phyloP scores from a whole-genome alignment of 2,113 vertebrate genomes.

The Tachuris rubrigastra region DNA sequence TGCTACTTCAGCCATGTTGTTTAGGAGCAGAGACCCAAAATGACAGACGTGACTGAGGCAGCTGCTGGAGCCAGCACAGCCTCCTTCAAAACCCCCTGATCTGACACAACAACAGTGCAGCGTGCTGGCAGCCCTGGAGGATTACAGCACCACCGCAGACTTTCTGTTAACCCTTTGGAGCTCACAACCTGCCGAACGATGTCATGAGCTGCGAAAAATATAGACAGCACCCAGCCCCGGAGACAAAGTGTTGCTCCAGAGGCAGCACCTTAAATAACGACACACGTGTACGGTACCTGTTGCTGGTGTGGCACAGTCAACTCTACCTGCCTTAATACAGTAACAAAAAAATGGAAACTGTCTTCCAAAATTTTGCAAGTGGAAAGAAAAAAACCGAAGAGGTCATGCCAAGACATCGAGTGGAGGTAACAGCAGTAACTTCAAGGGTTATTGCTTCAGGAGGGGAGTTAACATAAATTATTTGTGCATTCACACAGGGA shows the following conservation, averaged over 20 bases:
- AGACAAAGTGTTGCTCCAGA: neutral
- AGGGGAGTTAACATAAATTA: neutral
- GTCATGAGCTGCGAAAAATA: neutral
- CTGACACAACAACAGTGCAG: constrained; percentile 48
- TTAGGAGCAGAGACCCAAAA: constrained; percentile 32
- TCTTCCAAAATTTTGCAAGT: neutral
- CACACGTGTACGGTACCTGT: neutral
- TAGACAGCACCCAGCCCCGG: too few relatives aligned
- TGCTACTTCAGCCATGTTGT: constrained; percentile 40
- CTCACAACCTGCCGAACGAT: neutral
- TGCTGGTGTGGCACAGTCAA: neutral
- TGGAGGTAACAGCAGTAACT: neutral
- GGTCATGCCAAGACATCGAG: neutral
- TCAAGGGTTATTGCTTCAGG: neutral
- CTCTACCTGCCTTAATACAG: neutral
- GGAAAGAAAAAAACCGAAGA: neutral
- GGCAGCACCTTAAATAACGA: neutral
- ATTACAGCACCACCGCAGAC: constrained; percentile 37
- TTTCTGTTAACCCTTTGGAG: constrained; percentile 34
- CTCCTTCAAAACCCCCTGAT: neutral
- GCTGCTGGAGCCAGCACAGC: constrained; percentile 17
- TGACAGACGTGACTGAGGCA: constrained; percentile 23
- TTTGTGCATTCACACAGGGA: neutral
- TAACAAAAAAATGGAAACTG: neutral
- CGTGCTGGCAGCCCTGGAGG: constrained; percentile 42